These are phyloP conservation scores for Anthrax anthrax DNA, from an alignment of 2,888 invertebrate species.

Conservation along the genomic window DNA sequence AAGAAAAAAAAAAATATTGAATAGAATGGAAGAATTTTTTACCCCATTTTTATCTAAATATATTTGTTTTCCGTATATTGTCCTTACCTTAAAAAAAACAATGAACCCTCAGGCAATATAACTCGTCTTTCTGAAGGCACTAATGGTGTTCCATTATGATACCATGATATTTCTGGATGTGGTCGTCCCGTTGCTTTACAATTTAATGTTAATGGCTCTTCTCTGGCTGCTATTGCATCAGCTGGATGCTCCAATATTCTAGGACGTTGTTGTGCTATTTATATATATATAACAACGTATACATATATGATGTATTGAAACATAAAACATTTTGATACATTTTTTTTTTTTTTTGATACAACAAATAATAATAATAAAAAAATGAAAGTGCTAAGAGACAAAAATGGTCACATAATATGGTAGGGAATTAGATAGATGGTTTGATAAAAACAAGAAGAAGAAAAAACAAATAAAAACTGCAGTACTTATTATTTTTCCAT, in stretches of 20 bases:
- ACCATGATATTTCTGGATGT: slow-evolving; percentile 19
- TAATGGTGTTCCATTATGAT: slow-evolving; percentile 21
- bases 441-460: no score
- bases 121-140: slow-evolving; percentile 20
- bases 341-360: no score
- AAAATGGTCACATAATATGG: no score
- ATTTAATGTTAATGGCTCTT: slow-evolving; percentile 20
- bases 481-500: no score
- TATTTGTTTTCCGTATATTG: neutral
- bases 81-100: slow-evolving; percentile 18
- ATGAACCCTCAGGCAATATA: slow-evolving; percentile 19
- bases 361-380: no score
- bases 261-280: slow-evolving; percentile 19
- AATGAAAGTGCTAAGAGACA: no score
- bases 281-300: neutral
- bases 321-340: neutral
- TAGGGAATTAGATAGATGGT: no score
- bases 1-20: no score
- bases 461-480: no score
- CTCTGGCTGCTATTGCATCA: slow-evolving; percentile 21
- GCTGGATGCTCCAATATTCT: slow-evolving; percentile 20
- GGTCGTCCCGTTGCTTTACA: slow-evolving; percentile 21
- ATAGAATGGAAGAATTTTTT: no score
- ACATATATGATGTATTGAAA: neutral
- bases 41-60: neutral